A percentile compares a stretch with the other conserved stretches of the same genome.
Evolutionary conservation across 2,888 invertebrate species (phyloP).

Genomic region (Chydorus sphaericus): DNA sequence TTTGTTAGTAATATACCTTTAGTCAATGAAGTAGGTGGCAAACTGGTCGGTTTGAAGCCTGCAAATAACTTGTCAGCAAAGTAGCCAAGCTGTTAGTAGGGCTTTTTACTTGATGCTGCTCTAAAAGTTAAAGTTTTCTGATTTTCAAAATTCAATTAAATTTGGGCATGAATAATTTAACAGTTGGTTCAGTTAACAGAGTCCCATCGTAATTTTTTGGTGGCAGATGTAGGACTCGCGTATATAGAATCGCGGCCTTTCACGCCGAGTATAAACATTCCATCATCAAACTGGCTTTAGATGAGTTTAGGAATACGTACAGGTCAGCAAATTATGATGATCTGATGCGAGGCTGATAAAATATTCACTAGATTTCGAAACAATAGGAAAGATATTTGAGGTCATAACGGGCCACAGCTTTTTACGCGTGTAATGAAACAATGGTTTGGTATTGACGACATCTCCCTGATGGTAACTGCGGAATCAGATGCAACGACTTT

Average conservation of each 20-base stretch:
- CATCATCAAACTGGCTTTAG: not conserved
- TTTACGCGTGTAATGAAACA: conserved; percentile 17
- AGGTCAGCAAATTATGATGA: too few relatives aligned
- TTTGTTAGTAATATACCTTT: too few relatives aligned
- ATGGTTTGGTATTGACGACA: conserved; percentile 15
- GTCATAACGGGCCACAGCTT: conserved; percentile 18
- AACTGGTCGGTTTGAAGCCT: too few relatives aligned
- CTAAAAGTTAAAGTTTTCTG: too few relatives aligned
- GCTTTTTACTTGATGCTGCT: too few relatives aligned
- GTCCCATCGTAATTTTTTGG: conserved; percentile 43
- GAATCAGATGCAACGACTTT: conserved; percentile 47
- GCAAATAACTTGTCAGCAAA: too few relatives aligned
- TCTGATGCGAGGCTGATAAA: too few relatives aligned
- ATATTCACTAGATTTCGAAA: not conserved
- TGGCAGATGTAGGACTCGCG: conserved; percentile 52
- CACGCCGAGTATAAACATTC: not conserved
- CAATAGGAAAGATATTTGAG: conserved; percentile 16
- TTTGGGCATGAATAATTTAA: too few relatives aligned
- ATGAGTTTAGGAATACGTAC: not conserved
- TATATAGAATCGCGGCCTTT: conserved; percentile 31
- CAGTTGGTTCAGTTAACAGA: conserved; percentile 41
- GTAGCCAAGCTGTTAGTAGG: too few relatives aligned
- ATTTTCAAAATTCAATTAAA: too few relatives aligned
- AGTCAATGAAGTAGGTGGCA: too few relatives aligned
- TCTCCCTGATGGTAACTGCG: conserved; percentile 32